Evolutionary conservation across 2,113 vertebrate species (phyloP), one percentile per base, ranked within the genome.

Genomic region (Picathartes gymnocephalus): DNA sequence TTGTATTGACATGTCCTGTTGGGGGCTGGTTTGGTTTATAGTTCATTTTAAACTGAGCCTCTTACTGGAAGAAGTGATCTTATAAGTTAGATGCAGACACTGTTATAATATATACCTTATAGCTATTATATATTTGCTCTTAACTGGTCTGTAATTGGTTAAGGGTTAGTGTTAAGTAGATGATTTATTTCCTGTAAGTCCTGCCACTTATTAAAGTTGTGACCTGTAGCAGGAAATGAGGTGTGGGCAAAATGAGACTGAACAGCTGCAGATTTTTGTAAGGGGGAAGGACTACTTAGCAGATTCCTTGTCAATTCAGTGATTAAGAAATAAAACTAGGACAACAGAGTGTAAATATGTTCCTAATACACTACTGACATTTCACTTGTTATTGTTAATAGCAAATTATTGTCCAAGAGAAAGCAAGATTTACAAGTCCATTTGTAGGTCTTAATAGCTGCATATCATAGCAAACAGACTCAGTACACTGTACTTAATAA

Each of bases 151-250:
- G 93, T 95, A 96, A 95, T 89, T 96, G 95, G 95, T 96, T 96
- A 95, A 88, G 78, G 93, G 93, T 84, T 96, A 95, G 93, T 91
- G 94, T 94, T 87, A 94, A 96, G 95, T 87, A 83, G 92, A 94
- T 94, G 96, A 76, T 96, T 94, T 93, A 92, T 97, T 97, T 98
- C 96, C 96, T 97, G 89, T 92, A 93, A 85, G 87, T 96, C 92
- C 93, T 96, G 76, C 96, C 93, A 87, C 97, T 98, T 97, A 96
- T 94, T 92, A 93, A 93, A 96, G 76, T 76, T 74, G 73, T 95
- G 92, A 96, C 94, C 95, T 95, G 94, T 37, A 77, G 80, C 95
- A 97, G 95, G 96, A 97, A 97, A 97, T 96, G 95, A 97, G 88
- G 92, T 94, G 95, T 90, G 93, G 91, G 82, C 88, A 96, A 96